Evolutionary conservation across 2,888 invertebrate species (phyloP), one percentile per base, ranked within the genome.

Genomic region (Dasypogon diadema): DNA sequence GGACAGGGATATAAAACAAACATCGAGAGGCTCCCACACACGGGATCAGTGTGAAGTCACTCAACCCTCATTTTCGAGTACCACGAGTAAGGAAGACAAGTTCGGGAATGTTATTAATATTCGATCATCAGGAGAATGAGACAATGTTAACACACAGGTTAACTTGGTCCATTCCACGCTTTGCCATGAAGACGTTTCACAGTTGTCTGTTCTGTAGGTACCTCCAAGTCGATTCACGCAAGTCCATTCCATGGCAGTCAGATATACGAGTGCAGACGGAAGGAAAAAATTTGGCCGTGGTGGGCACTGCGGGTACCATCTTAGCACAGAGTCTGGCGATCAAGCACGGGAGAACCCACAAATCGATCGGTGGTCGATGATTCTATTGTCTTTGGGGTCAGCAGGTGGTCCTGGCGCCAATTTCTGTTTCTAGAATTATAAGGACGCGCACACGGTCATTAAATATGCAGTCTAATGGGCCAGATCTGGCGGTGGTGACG

Each of bases 401-500:
- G 73, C 73, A 74, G 73, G 73, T 74, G 73, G 73, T 74, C 73
- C 73, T 74, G 73, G 73, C 73, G 73, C 73, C 73, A 74, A 74
- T 74, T 74, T 58, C 18, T 46, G 37, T 72, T 58, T 56, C 56
- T 74, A 34, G 21, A 51, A 34, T 37, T 70, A 26, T 46, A 68
- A 46, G 65, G 48, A 68, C 48, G 48, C 65, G 26, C 48, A 26
- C 22, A 16, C 6, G 48, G 48, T 68, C 65, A 68, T 68, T 48
- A 48, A 68, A 16, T 68, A 68, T 68, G 48, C 48, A 22, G 65
- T 14, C 26, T 22, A n/a, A 48, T 48, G 48, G 48, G 10, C 48
- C 26, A 24, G 24, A 14, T 48, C 16, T 48, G 46, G 24, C 14
- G 24, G 63, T 42, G 48, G 24, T 48, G 65, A 48, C 65, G 22